A percentile compares a stretch with the other conserved stretches of the same genome.
Conservation (phyloP, 2,888 invertebrate genomes). For the Harpagoxenus sublaevis region DNA sequence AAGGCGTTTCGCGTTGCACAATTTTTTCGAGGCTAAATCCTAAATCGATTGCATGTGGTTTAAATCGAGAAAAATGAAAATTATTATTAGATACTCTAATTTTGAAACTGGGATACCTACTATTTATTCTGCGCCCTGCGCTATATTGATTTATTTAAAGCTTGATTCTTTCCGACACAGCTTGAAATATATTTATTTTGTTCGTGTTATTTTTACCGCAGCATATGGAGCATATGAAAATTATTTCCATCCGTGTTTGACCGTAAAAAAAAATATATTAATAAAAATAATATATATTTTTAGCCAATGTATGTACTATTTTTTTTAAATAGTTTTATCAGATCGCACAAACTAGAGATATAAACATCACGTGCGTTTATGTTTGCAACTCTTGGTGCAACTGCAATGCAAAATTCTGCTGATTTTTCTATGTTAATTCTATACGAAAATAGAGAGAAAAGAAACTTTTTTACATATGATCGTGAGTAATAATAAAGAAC, state of each 20-base stretch:
- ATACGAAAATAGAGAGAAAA: neutral
- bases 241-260: neutral
- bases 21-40: neutral
- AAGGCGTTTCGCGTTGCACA: neutral
- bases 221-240: neutral
- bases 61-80: neutral
- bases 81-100: neutral
- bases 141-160: constrained; percentile 7
- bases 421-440: neutral
- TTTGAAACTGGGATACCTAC: neutral
- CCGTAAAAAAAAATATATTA: constrained; percentile 5
- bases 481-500: neutral
- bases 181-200: neutral
- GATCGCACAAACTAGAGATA: constrained; percentile 2
- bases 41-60: neutral
- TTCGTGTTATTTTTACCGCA: constrained; percentile 7
- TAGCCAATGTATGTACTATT: neutral
- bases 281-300: constrained; percentile 29
- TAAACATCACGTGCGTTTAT: neutral
- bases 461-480: neutral
- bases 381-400: neutral
- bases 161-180: neutral
- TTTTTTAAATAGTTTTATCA: constrained; percentile 3
- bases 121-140: neutral
- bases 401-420: neutral